These are phyloP conservation scores for Seriola aureovittata DNA, from an alignment of 2,113 vertebrate species.

Conservation along the genomic window DNA sequence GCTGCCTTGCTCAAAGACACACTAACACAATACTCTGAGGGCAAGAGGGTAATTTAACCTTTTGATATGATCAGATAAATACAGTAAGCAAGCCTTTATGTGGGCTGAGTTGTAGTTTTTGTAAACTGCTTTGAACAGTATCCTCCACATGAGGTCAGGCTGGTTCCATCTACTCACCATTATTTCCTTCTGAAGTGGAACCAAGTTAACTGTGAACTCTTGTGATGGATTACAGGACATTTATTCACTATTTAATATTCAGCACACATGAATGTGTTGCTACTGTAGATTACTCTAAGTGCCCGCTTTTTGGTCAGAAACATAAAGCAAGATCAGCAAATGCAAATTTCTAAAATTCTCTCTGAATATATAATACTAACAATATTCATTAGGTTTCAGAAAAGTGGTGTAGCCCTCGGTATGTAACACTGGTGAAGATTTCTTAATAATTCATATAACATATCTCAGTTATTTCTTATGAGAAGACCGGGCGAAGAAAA, in stretches of 20 bases:
- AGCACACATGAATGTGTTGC: constrained; percentile 4
- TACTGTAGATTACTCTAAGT: constrained; percentile 18
- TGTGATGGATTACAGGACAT: constrained; percentile 23
- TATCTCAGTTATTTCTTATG: constrained; percentile 73
- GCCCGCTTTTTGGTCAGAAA: constrained; percentile 18
- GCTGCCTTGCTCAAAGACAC: constrained; percentile 6
- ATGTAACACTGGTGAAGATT: constrained; percentile 40
- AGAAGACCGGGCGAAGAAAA: constrained; percentile 67
- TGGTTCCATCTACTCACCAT: constrained; percentile 32
- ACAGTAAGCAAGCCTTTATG: background rate
- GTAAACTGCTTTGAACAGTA: constrained; percentile 19
- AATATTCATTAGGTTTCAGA: constrained; percentile 48
- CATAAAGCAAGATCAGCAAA: constrained; percentile 55
- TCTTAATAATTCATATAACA: constrained; percentile 77
- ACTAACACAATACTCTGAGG: background rate
- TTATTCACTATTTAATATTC: constrained; percentile 49
- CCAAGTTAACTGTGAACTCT: constrained; percentile 13
- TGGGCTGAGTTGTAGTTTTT: background rate
- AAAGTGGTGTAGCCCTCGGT: constrained; percentile 18
- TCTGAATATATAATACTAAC: constrained; percentile 42
- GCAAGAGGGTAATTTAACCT: background rate
- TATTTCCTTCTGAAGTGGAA: background rate
- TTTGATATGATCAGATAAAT: background rate
- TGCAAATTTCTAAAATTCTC: constrained; percentile 32
- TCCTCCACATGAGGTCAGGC: constrained; percentile 74